phyloP scores from a whole-genome alignment of 2,888 invertebrate species.

The Drosophila austrosaltans region DNA sequence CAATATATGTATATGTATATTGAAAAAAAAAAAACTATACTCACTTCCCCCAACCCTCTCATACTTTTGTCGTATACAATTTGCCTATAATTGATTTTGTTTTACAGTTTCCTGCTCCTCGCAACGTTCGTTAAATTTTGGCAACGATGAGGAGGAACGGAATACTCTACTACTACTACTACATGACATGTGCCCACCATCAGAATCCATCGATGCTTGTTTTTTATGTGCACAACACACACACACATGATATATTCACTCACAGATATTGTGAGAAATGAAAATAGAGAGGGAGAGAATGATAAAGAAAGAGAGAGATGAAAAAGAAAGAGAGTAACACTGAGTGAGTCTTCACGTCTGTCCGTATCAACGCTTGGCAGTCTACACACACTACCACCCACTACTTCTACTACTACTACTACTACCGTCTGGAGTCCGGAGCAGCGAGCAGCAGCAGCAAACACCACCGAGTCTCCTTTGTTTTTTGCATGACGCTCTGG shows the following conservation, averaged over 20 bases:
- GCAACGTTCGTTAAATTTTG: slow-evolving; percentile 62
- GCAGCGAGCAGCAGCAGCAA: slow-evolving; percentile 74
- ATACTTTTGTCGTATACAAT: slow-evolving; percentile 51
- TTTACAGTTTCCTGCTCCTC: slow-evolving; percentile 79
- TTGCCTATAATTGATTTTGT: slow-evolving; percentile 74
- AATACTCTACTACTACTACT: slow-evolving; percentile 45
- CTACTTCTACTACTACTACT: slow-evolving; percentile 38
- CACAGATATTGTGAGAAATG: neutral
- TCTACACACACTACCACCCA: slow-evolving; percentile 48
- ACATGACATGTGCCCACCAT: slow-evolving; percentile 25
- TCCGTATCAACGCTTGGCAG: slow-evolving; percentile 61
- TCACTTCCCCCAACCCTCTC: neutral
- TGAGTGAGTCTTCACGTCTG: slow-evolving; percentile 77
- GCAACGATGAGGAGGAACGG: slow-evolving; percentile 76
- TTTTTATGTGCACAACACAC: slow-evolving; percentile 4
- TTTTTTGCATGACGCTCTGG: slow-evolving; percentile 20
- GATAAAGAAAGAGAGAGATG: slow-evolving; percentile 4
- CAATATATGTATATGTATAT: neutral
- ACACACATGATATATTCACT: neutral
- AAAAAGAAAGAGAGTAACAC: slow-evolving; percentile 34
- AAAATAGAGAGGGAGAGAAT: neutral
- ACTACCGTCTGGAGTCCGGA: slow-evolving; percentile 66
- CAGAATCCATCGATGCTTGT: slow-evolving; percentile 35
- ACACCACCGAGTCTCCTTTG: slow-evolving; percentile 72
- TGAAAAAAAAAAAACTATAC: neutral